Conservation (phyloP, 2,113 vertebrate species). For the Cathartes aura region DNA sequence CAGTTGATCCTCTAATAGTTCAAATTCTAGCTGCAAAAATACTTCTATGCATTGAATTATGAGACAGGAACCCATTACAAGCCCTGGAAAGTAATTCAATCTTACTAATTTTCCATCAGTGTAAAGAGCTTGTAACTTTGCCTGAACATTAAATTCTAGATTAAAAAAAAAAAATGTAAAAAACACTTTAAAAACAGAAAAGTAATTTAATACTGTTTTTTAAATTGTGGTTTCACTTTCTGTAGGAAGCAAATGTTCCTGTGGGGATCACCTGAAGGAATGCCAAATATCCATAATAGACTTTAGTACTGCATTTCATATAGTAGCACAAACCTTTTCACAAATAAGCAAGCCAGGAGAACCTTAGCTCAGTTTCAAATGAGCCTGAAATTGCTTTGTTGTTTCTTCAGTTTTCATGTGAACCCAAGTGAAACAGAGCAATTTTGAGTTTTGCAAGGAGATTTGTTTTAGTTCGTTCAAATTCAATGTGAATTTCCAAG, state of each 20-base stretch:
- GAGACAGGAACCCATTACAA: background rate
- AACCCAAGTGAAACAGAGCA: background rate
- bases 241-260: constrained; percentile 6
- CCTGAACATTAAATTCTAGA: background rate
- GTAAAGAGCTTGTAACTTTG: background rate
- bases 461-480: background rate
- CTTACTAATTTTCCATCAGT: background rate
- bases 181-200: background rate
- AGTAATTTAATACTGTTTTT: background rate
- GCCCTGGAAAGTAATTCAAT: background rate
- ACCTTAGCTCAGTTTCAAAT: background rate
- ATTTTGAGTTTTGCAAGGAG: background rate
- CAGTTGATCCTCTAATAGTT: background rate
- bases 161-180: background rate
- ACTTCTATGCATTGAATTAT: background rate
- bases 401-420: background rate
- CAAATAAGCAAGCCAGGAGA: background rate
- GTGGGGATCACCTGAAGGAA: background rate
- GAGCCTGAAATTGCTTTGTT: background rate
- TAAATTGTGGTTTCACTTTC: background rate
- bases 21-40: background rate
- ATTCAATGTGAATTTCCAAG: background rate
- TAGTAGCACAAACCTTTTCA: background rate
- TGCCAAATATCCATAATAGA: background rate
- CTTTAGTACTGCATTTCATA: background rate